phyloP scores from a whole-genome alignment of 2,888 invertebrate genomes.

The Anthrax anthrax region DNA sequence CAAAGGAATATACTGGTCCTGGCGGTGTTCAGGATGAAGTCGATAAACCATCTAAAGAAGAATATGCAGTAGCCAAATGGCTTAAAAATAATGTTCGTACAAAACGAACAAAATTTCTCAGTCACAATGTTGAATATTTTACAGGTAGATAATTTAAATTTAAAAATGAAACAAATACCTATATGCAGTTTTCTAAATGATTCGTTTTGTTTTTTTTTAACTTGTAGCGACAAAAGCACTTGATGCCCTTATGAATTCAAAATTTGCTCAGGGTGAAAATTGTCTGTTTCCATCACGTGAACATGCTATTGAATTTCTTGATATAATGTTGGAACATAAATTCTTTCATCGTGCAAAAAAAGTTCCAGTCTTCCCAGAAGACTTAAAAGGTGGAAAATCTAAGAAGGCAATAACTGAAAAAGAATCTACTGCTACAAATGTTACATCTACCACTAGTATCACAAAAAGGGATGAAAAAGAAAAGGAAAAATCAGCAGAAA shows the following conservation, averaged over 20 bases:
- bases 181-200: conserved; percentile 1
- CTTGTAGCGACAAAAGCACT: conserved; percentile 66
- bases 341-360: conserved; percentile 91
- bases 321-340: conserved; percentile 79
- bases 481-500: conserved; percentile 16
- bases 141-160: conserved; percentile 46
- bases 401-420: conserved; percentile 1
- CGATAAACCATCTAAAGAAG: conserved; percentile 76
- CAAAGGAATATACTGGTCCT: conserved; percentile 32
- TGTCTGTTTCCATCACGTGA: conserved; percentile 68
- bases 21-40: conserved; percentile 37
- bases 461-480: conserved; percentile 19
- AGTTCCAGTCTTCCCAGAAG: conserved; percentile 41
- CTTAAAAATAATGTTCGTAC: conserved; percentile 83
- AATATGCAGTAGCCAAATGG: conserved; percentile 89
- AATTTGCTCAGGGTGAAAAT: conserved; percentile 65
- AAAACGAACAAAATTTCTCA: conserved; percentile 90
- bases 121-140: conserved; percentile 94
- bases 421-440: not conserved
- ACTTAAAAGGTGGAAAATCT: conserved; percentile 17
- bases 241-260: conserved; percentile 80
- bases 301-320: conserved; percentile 65
- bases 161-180: conserved; percentile 9
- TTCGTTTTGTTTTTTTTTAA: conserved; percentile 7
- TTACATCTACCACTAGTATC: not conserved